Base-by-base conservation (phyloP, 64 coral and sea anemone species). In the Platygyra sinensis region DNA sequence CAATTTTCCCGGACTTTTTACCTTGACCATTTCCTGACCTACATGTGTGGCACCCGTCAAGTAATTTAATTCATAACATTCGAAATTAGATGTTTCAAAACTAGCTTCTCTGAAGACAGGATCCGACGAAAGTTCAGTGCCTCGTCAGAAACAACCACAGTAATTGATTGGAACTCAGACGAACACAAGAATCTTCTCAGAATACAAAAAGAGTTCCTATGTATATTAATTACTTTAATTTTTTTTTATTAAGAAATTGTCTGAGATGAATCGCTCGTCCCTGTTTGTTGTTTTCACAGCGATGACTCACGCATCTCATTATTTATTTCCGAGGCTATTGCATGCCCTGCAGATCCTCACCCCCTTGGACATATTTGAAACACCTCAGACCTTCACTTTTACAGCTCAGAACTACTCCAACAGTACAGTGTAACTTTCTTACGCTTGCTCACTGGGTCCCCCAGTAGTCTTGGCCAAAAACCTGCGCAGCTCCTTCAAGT, bases 321-420 rank as follows among this genome's bases (percentile, higher is more conserved):
- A 8, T 80, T 90, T n/a, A 79, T 91, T 55, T 91, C 31, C 57
- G 89, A 91, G 89, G 89, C 89, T 75, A 84, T 27, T 91, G 89
- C 89, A 84, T 83, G 89, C 59, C 89, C 19, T n/a, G 52, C 81
- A 38, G 18, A 85, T 71, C n/a, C 81, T 85, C 63, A 72, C 39
- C 33, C n/a, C n/a, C n/a, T n/a, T 50, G 81, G 57, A 36, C 89
- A 83, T 91, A 91, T n/a, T 91, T 91, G 89, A 91, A 85, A 51
- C 63, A 85, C 81, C 81, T 85, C 81, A 64, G 4, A 51, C 30
- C 24, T 69, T 27, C 65, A 33, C 3, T n/a, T n/a, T 0, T 69
- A 2, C 22, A 69, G 1, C n/a, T 2, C 12, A 27, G n/a, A 52
- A 52, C 16, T 39, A 50, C 15, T 2, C 11, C 15, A 16, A 57